phyloP scores from a whole-genome alignment of 37 sponge, comb jelly and placozoan species.

The Aphrocallistes beatrix region DNA sequence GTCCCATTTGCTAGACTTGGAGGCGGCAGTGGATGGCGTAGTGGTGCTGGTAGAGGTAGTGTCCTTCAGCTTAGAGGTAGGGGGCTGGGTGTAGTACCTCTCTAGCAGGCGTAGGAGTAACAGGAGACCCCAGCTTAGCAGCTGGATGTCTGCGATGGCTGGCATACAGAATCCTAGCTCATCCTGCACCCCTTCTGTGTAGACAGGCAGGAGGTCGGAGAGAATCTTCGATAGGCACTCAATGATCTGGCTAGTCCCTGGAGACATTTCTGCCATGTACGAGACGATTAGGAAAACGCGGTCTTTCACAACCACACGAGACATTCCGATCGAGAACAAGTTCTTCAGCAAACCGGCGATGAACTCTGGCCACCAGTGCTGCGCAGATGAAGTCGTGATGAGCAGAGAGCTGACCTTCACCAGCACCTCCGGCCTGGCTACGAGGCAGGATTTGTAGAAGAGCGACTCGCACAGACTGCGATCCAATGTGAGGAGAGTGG shows the following conservation, averaged over 20 bases:
- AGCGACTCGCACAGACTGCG: not conserved
- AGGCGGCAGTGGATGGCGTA: not conserved
- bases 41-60: not conserved
- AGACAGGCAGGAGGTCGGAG: not conserved
- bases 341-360: not conserved
- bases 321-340: conserved; percentile 6
- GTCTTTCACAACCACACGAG: conserved; percentile 6
- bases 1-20: conserved; percentile 17
- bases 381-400: not conserved
- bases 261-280: conserved; percentile 1
- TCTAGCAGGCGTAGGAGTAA: not conserved
- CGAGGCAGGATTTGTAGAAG: not conserved
- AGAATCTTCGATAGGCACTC: not conserved
- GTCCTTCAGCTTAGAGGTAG: not conserved
- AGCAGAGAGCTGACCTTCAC: not conserved
- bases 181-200: conserved; percentile 15
- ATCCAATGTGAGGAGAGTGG: not conserved
- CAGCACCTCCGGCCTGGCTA: not conserved
- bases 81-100: conserved; percentile 7
- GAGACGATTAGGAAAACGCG: conserved; percentile 9
- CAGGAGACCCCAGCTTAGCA: not conserved
- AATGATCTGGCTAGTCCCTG: not conserved
- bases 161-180: conserved; percentile 12
- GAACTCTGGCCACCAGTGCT: conserved; percentile 15
- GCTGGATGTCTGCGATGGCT: not conserved